Conservation (phyloP, 2,888 invertebrate species). For the Drosophila diplacantha region DNA sequence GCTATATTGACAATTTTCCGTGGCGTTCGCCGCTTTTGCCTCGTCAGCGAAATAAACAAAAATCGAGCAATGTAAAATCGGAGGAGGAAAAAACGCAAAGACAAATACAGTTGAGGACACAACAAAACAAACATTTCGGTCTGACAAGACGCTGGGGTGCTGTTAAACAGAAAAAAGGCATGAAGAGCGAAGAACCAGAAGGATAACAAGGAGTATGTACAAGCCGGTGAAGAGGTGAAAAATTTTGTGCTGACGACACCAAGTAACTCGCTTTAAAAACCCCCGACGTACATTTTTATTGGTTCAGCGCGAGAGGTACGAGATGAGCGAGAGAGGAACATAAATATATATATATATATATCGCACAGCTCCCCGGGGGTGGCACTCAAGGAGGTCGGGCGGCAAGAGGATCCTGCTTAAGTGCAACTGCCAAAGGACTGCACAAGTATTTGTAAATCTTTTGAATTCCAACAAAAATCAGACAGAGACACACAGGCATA, state of each 20-base stretch:
- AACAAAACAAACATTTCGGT: constrained; percentile 64
- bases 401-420: constrained; percentile 55
- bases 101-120: constrained; percentile 65
- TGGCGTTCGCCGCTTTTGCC: constrained; percentile 59
- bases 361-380: constrained; percentile 44
- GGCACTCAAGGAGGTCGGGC: constrained; percentile 56
- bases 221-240: constrained; percentile 62
- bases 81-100: constrained; percentile 45
- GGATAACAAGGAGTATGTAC: constrained; percentile 33
- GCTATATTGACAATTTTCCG: constrained; percentile 69
- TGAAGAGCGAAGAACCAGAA: constrained; percentile 44
- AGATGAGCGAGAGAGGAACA: constrained; percentile 31
- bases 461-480: constrained; percentile 69
- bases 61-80: constrained; percentile 57
- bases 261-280: constrained; percentile 63
- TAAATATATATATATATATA: constrained; percentile 1
- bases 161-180: constrained; percentile 56
- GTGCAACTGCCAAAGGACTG: constrained; percentile 62
- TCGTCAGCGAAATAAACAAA: constrained; percentile 74
- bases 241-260: constrained; percentile 63
- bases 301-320: constrained; percentile 58
- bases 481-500: constrained; percentile 44
- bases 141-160: constrained; percentile 73
- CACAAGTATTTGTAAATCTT: constrained; percentile 69
- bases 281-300: constrained; percentile 69